Conservation (phyloP, 2,113 vertebrate species). For the rabbit (Oryctolagus cuniculus) region mOryCun1.1 NC_091449.1:24514001-24514500, state of each 20-base stretch:
- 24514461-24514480: not conserved
- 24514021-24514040: not conserved
- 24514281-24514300: not conserved
- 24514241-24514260: not conserved
- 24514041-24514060: not conserved
- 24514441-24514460: not conserved
- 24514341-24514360: accelerated
- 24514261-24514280: no score
- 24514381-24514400: not conserved
- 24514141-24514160: not conserved
- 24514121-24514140: not conserved
- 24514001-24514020: not conserved
- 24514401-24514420: not conserved
- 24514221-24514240: accelerated
- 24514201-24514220: accelerated
- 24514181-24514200: not conserved
- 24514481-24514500: not conserved
- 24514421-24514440: not conserved
- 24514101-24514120: not conserved
- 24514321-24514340: not conserved
- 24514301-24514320: accelerated
- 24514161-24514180: not conserved
- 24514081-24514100: not conserved
- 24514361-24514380: not conserved
- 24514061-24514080: not conserved